Evolutionary conservation across 64 coral and sea anemone genomes (phyloP), one percentile per base, ranked within the genome.

Genomic region (Acropora tenuis): DNA sequence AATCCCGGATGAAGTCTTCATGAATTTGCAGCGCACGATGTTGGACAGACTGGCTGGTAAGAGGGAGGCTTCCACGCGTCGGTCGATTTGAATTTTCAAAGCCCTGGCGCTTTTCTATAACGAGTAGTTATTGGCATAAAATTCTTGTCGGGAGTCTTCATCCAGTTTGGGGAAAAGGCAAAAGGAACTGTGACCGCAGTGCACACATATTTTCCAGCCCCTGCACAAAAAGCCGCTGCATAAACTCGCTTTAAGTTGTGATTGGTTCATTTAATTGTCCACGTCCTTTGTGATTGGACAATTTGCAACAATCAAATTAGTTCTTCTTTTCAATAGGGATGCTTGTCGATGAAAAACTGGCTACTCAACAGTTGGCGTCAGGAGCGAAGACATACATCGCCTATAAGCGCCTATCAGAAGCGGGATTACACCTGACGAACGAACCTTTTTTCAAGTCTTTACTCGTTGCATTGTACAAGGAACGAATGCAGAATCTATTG

Each of bases 401-500:
- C 9, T 99, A 99, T 73, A 74, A 60, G 59, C 83, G 68, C 63
- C 17, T 99, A 52, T 93, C 78, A 69, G 81, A 89, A 12, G 76
- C 75, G 5, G 97, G 97, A 53, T 50, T 99, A 17, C 69, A 73
- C 42, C 75, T 99, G 58, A 99, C 97, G 5, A 89, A 86, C n/a
- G 97, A 99, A 45, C 97, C 97, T 0, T 96, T 93, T 83, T 99
- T 99, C 49, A 93, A 91, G 75, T 93, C 90, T 2, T 69, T 99
- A 7, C 52, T 96, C 1, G 94, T 83, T 1, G 94, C 97, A 9
- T 48, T 99, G 3, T 99, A 99, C 86, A 88, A 90, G 12, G 97
- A 99, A 19, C 91, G 92, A 20, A 92, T 99, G 74, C 84, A 93
- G 73, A 90, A 77, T 69, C 78, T 99, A 40, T 75, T 99, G 1